Percentiles rank a stretch among this genome's conserved stretches.
Evolutionary conservation across 2,888 invertebrate genomes (phyloP).

Genomic region (Chymomyza procnemis): DNA sequence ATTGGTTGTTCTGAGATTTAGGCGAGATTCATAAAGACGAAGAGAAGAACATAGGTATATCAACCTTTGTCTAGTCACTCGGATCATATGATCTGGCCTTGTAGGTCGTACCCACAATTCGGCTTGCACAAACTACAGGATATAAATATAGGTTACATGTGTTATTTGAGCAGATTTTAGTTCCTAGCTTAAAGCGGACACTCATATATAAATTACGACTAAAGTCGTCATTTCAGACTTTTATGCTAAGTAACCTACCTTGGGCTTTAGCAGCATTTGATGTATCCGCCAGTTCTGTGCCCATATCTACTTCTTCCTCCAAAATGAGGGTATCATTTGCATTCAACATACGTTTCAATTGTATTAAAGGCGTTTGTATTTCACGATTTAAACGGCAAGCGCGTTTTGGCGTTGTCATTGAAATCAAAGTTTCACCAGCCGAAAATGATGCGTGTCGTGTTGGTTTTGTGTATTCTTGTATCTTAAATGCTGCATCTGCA

Average conservation of each 20-base stretch:
- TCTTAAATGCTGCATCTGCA: constrained; percentile 21
- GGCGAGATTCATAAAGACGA: no score
- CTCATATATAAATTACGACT: no score
- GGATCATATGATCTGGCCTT: no score
- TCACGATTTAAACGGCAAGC: constrained; percentile 42
- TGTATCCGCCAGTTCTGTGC: neutral
- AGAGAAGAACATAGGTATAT: no score
- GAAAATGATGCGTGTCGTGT: constrained; percentile 48
- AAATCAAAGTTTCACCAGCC: constrained; percentile 6
- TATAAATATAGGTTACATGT: no score
- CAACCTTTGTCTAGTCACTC: no score
- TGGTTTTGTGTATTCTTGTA: neutral
- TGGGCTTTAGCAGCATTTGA: neutral
- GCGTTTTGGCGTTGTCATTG: constrained; percentile 37
- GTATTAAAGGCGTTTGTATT: constrained; percentile 39
- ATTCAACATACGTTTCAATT: constrained; percentile 38
- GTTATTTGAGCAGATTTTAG: no score
- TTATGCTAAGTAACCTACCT: neutral
- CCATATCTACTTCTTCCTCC: constrained; percentile 26
- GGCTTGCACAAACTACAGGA: no score
- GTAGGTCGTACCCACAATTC: no score
- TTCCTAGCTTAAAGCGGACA: no score
- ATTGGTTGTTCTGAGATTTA: no score
- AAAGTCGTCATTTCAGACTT: no score
- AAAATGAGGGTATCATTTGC: constrained; percentile 26